phyloP scores from a whole-genome alignment of 2,888 invertebrate species.

The Monoplex corrugatus region DNA sequence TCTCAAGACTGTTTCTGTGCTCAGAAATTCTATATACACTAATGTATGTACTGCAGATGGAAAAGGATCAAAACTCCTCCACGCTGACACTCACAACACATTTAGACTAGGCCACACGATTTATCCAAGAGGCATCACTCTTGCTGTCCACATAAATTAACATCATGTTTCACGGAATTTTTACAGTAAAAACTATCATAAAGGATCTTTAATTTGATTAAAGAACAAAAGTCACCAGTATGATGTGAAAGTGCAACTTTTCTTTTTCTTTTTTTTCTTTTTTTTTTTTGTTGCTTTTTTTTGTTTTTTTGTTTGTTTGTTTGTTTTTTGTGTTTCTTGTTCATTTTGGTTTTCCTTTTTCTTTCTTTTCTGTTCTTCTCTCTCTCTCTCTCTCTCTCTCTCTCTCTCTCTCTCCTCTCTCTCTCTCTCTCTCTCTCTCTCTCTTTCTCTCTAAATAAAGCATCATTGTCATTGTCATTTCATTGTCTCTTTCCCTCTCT shows the following conservation, averaged over 20 bases:
- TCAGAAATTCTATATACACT: no score
- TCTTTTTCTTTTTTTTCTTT: not conserved
- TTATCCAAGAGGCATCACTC: no score
- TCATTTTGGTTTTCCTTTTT: not conserved
- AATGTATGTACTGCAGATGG: no score
- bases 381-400: not conserved
- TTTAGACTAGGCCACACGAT: no score
- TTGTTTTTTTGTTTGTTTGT: not conserved
- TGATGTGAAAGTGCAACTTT: no score
- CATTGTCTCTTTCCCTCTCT: not conserved
- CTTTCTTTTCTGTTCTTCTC: not conserved
- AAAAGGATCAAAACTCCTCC: no score
- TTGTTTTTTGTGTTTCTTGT: not conserved
- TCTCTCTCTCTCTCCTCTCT: not conserved
- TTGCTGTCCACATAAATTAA: no score
- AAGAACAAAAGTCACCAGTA: not conserved
- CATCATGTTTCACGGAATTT: not conserved
- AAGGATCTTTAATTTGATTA: not conserved
- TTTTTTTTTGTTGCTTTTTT: not conserved
- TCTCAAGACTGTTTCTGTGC: no score
- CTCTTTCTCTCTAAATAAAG: not conserved
- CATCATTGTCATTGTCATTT: not conserved
- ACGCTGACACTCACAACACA: no score
- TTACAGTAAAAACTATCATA: not conserved
- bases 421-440: conserved; percentile 1